A percentile compares a stretch with the other conserved stretches of the same genome.
Evolutionary conservation across 1,140 invertebrate species (phyloP).

Genomic region (Drosophila yakuba): DNA sequence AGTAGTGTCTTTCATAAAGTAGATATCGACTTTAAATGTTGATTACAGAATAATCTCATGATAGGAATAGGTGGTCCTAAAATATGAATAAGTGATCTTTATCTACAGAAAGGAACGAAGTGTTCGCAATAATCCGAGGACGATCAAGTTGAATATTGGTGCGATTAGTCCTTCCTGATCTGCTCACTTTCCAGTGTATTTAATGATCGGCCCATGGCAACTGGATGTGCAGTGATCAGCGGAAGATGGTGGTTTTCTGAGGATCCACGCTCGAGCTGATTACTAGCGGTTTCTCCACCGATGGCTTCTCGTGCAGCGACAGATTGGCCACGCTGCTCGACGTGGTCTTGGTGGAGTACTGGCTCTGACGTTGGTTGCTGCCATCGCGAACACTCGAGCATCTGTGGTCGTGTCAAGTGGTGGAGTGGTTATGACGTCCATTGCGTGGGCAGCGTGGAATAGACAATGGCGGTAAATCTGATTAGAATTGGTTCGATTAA

Average conservation of each 20-base stretch:
- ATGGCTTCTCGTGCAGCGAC: constrained; percentile 67
- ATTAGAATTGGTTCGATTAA: constrained; percentile 49
- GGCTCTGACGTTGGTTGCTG: constrained; percentile 78
- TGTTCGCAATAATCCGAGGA: neutral
- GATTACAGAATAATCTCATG: neutral
- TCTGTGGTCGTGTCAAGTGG: constrained; percentile 27
- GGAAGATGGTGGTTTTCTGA: constrained; percentile 63
- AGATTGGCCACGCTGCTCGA: constrained; percentile 79
- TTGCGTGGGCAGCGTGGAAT: constrained; percentile 44
- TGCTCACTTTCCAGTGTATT: constrained; percentile 44
- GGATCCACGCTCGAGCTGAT: constrained; percentile 33
- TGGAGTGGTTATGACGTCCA: constrained; percentile 33
- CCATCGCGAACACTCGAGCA: constrained; percentile 72
- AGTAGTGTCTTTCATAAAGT: constrained; percentile 49
- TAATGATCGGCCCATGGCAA: constrained; percentile 54
- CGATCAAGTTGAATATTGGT: neutral
- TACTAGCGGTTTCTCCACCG: constrained; percentile 70
- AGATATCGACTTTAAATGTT: neutral
- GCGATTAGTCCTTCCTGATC: neutral
- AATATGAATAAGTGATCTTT: neutral
- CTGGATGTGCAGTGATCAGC: constrained; percentile 30
- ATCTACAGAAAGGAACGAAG: neutral
- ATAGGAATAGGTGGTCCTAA: neutral
- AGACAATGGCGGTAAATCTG: constrained; percentile 47
- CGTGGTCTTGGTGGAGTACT: constrained; percentile 81